Percentiles rank a stretch among this genome's conserved stretches.
phyloP scores from a whole-genome alignment of 1,140 invertebrate species.

The Dendrolimus kikuchii region DNA sequence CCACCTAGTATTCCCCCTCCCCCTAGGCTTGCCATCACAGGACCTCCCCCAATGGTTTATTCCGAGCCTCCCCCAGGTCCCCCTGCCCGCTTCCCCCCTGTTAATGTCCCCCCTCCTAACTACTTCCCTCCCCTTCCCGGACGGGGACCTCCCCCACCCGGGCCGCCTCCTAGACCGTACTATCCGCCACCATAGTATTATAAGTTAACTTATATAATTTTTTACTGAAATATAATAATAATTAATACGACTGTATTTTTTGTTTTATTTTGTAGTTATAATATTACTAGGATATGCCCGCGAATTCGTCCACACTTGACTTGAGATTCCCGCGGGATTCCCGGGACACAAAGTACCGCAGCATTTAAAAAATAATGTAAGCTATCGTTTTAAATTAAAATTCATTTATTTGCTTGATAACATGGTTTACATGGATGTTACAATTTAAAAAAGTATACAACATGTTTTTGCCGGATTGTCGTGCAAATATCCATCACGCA shows the following conservation, averaged over 20 bases:
- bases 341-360: too few species aligned
- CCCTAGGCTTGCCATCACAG: constrained; percentile 29
- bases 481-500: too few species aligned
- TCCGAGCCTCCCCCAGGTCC: constrained; percentile 36
- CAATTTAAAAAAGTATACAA: too few species aligned
- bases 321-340: too few species aligned
- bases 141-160: constrained; percentile 37
- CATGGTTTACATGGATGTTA: too few species aligned
- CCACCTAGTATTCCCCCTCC: constrained; percentile 27
- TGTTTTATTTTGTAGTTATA: constrained; percentile 25
- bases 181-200: constrained; percentile 62
- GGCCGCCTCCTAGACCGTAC: constrained; percentile 55
- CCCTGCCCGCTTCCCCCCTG: constrained; percentile 37
- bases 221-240: constrained; percentile 50
- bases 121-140: constrained; percentile 43
- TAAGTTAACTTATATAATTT: constrained; percentile 48
- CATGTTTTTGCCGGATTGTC: too few species aligned
- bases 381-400: too few species aligned
- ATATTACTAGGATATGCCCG: too few species aligned
- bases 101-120: constrained; percentile 50
- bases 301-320: too few species aligned
- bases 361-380: too few species aligned
- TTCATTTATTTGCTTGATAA: too few species aligned
- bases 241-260: constrained; percentile 30
- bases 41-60: constrained; percentile 35